Base-by-base conservation (phyloP, 2,888 invertebrate species). In the Phaonia tiefii region DNA sequence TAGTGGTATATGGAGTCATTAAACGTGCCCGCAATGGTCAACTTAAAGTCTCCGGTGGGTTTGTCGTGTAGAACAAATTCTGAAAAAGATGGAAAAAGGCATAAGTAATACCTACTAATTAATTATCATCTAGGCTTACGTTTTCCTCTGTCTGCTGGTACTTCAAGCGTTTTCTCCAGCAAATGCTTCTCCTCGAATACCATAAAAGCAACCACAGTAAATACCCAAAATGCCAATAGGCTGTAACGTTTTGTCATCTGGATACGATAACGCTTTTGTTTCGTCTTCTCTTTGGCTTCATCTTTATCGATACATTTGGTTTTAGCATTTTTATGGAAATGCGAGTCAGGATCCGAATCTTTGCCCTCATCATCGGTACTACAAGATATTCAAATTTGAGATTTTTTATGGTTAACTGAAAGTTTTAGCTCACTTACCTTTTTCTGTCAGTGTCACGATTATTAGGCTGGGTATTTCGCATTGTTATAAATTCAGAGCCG, bases 121-220 rank as follows among this genome's bases (percentile, higher is more conserved):
- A 31, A 5, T 3, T 8, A 15, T 3, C 1, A 3, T n/a, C 15
- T 5, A 13, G 4, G 79, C 85, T 81, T 76, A 91, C 91, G 84
- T 84, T 89, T 90, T 20, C 86, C 86, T 42, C 85, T 86, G 0
- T 87, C 85, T 17, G 85, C 85, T 2, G 90, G 89, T 74, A 91
- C 87, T 42, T 87, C 86, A 1, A 91, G 58, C 39, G 89, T 89
- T 74, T 89, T 89, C 75, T 88, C 86, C 54, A 89, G 79, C 69
- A 90, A 79, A 82, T 86, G 86, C 74, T 91, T 91, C 80, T 91
- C 91, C 1, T 87, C 87, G 67, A 88, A 87, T 2, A 85, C 84
- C 22, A 90, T 87, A n/a, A 91, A 80, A 0, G 87, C 85, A 0
- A 85, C 75, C 1, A 89, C 89, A 1, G 88, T 86, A 13, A 89